Percentiles rank a stretch among this genome's conserved stretches.
These are phyloP conservation scores for Fratercula arctica DNA, from an alignment of 2,797 vertebrate genomes.

Conservation along the genomic window DNA sequence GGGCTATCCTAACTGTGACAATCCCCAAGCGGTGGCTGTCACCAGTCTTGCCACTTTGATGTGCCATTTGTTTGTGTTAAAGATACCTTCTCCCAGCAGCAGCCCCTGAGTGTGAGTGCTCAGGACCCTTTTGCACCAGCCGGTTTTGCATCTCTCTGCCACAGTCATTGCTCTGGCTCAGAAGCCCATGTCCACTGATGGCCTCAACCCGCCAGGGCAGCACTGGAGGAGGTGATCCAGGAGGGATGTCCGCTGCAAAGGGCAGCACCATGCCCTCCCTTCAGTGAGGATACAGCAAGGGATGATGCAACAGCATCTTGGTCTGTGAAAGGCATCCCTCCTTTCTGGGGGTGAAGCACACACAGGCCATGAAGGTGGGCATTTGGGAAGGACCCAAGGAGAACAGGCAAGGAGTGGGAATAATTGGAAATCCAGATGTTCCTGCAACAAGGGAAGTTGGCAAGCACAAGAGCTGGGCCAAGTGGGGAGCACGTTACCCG, in stretches of 20 bases:
- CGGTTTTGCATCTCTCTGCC: neutral
- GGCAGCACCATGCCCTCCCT: neutral
- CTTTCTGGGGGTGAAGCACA: neutral
- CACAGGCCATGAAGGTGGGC: neutral
- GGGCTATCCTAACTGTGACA: neutral
- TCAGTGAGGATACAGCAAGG: neutral
- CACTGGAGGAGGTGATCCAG: neutral
- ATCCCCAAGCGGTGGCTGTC: fast-evolving
- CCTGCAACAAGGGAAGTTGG: neutral
- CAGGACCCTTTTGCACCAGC: neutral
- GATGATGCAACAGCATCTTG: fast-evolving
- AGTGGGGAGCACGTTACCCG: neutral
- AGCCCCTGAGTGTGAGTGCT: neutral
- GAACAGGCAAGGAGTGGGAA: neutral
- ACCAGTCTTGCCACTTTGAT: neutral
- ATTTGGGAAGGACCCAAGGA: neutral
- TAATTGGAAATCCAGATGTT: conserved; percentile 33
- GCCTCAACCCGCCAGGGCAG: neutral
- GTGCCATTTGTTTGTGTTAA: neutral
- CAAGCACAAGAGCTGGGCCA: neutral
- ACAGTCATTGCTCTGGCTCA: neutral
- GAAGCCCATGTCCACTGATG: neutral
- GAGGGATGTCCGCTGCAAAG: neutral
- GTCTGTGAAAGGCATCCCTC: neutral
- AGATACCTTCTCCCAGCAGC: neutral